phyloP scores from a whole-genome alignment of 2,888 invertebrate genomes.

The Patella ulyssiponensis region DNA sequence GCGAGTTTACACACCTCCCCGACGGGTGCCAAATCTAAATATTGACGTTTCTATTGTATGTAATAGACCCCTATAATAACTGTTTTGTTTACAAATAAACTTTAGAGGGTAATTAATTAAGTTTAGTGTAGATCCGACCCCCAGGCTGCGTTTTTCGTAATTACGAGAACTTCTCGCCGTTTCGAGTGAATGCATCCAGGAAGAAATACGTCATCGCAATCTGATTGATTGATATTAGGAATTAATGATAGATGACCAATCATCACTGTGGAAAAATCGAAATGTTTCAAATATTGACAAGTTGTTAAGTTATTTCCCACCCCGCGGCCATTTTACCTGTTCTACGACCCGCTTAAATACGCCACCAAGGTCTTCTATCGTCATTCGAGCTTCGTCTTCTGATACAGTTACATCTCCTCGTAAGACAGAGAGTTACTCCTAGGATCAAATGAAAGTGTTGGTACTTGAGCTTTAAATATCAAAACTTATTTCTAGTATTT shows the following conservation, averaged over 20 bases:
- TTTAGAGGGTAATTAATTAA: not conserved
- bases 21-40: not conserved
- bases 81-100: too few relatives aligned
- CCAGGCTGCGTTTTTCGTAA: not conserved
- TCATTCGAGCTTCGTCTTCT: too few relatives aligned
- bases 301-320: slow-evolving; percentile 3
- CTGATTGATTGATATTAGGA: not conserved
- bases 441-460: too few relatives aligned
- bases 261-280: not conserved
- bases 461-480: too few relatives aligned
- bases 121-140: not conserved
- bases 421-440: too few relatives aligned
- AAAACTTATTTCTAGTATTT: too few relatives aligned
- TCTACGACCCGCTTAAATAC: not conserved
- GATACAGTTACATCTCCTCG: too few relatives aligned
- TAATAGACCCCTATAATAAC: too few relatives aligned
- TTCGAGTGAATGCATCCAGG: not conserved
- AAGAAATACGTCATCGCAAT: not conserved
- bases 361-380: too few relatives aligned
- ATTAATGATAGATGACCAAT: slow-evolving; percentile 6
- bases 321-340: not conserved
- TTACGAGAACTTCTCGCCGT: not conserved
- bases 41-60: not conserved
- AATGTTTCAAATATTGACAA: slow-evolving; percentile 3
- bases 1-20: slow-evolving; percentile 1